phyloP scores from a whole-genome alignment of 2,888 invertebrate genomes.

The Hyles lineata region DNA sequence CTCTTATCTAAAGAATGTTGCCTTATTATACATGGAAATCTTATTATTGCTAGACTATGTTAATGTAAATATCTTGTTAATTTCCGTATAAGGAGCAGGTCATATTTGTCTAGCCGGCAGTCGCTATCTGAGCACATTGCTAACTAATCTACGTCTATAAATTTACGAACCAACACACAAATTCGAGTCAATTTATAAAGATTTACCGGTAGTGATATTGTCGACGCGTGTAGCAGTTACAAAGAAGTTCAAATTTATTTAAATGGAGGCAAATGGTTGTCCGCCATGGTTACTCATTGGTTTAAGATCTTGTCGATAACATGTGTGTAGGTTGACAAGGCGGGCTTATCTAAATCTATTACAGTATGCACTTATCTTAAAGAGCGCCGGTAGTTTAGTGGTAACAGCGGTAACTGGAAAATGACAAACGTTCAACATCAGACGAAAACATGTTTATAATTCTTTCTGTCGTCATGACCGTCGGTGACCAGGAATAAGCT shows the following conservation, averaged over 20 bases:
- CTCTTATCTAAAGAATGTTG: conserved; percentile 4
- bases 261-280: conserved; percentile 8
- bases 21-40: neutral
- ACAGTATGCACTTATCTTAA: neutral
- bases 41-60: neutral
- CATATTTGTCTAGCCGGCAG: neutral
- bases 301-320: conserved; percentile 4
- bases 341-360: conserved; percentile 5
- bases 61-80: conserved; percentile 8
- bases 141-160: conserved; percentile 8
- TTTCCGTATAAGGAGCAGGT: neutral
- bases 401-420: conserved; percentile 1
- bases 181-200: conserved; percentile 9
- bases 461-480: neutral
- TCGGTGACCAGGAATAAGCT: too few relatives aligned
- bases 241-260: conserved; percentile 20
- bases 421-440: neutral
- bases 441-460: neutral
- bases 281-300: neutral
- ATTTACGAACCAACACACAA: conserved; percentile 1
- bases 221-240: conserved; percentile 20
- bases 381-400: conserved; percentile 15
- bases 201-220: conserved; percentile 22
- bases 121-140: neutral
- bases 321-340: conserved; percentile 3